A percentile compares a stretch with the other conserved stretches of the same genome.
Conservation (phyloP, 2,888 invertebrate genomes). For the Aethes cnicana region DNA sequence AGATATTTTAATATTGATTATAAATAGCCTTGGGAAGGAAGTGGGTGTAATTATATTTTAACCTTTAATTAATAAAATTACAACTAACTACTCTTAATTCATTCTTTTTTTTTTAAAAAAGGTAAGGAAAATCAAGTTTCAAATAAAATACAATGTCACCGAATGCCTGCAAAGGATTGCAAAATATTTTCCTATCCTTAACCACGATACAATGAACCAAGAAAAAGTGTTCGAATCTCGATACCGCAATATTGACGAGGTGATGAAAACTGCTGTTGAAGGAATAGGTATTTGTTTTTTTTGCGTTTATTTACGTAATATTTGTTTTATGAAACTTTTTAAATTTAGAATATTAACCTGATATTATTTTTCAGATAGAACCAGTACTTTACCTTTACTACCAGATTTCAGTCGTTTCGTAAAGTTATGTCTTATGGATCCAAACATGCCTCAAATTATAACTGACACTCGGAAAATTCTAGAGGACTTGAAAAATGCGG, state of each 20-base stretch:
- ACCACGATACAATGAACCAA: conserved; percentile 39
- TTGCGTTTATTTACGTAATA: background rate
- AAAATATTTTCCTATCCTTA: conserved; percentile 54
- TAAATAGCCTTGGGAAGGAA: conserved; percentile 43
- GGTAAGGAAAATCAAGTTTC: conserved; percentile 68
- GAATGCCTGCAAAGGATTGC: conserved; percentile 49
- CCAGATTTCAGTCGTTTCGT: conserved; percentile 52
- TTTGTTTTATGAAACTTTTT: background rate
- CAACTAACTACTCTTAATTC: no score
- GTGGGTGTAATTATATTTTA: conserved; percentile 42
- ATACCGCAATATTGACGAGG: conserved; percentile 53
- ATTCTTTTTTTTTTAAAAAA: conserved; percentile 38
- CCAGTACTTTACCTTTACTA: conserved; percentile 38
- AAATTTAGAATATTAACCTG: background rate
- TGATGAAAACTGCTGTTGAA: conserved; percentile 52
- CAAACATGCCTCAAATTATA: conserved; percentile 58
- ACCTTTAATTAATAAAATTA: conserved; percentile 1
- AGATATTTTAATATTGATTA: conserved; percentile 59
- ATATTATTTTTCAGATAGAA: conserved; percentile 1
- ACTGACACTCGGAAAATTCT: conserved; percentile 55
- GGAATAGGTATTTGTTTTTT: conserved; percentile 43
- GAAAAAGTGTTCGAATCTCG: conserved; percentile 37
- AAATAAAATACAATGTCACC: conserved; percentile 48
- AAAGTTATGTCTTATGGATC: conserved; percentile 65
- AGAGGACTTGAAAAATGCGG: conserved; percentile 33